Base-by-base conservation (phyloP, 2,888 invertebrate genomes). In the Labia minor region DNA sequence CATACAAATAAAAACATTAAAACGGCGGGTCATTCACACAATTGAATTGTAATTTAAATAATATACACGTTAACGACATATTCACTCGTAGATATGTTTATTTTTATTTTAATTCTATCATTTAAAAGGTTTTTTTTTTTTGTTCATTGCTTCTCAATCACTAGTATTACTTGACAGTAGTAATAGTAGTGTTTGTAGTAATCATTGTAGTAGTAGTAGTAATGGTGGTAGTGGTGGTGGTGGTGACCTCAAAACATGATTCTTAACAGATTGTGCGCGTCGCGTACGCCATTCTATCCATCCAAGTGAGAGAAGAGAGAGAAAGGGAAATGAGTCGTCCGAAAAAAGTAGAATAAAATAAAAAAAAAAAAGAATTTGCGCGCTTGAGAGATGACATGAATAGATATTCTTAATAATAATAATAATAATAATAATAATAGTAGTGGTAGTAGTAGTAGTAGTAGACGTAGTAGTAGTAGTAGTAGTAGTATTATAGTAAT, bases 301-400 rank as follows among this genome's bases (percentile, higher is more conserved):
- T 4, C 49, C n/a, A n/a, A n/a, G n/a, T n/a, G n/a, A n/a, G n/a
- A n/a, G n/a, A 3, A 49, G 14, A 11, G 49, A 49, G 49, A 49
- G 49, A 49, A 49, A 49, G 49, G 49, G 49, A 49, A 49, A 49
- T 49, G 49, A 49, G 49, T 33, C 33, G n/a, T 26, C 26, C 49
- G 49, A 49, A 49, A n/a, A n/a, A 49, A 49, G 49, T 49, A 49
- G 49, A 49, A 49, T 49, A 49, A 26, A n/a, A n/a, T n/a, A n/a
- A n/a, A n/a, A n/a, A n/a, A n/a, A n/a, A n/a, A n/a, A n/a, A 49
- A 49, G 49, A 49, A 49, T 49, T 49, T 49, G 49, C 49, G 49
- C 49, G 49, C 49, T 11, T 11, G 49, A 49, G 16, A 49, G 49
- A 49, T 49, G 49, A 49, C 49, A 49, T 49, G 49, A 49, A 49